Evolutionary conservation across 2,113 vertebrate genomes (phyloP).

Genomic region (Tachysurus fulvidraco): DNA sequence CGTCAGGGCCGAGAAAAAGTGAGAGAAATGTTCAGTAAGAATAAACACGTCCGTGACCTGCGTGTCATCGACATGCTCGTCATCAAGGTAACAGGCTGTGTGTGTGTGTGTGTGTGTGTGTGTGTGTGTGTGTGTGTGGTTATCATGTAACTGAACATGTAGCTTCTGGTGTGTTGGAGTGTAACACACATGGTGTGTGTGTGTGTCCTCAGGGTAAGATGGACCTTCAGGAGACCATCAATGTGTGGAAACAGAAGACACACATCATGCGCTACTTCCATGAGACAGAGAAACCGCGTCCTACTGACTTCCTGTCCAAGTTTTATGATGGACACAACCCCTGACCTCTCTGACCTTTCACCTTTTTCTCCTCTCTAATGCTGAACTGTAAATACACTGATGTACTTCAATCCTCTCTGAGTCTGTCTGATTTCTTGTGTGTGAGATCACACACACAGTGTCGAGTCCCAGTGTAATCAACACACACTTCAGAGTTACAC

Average conservation of each 20-base stretch:
- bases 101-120: neutral
- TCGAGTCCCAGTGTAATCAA: too few relatives aligned
- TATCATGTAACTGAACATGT: neutral
- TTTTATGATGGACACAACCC: conserved; percentile 88
- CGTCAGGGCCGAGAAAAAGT: conserved; percentile 87
- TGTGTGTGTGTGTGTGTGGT: neutral
- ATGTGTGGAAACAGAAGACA: conserved; percentile 94
- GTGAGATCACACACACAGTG: neutral
- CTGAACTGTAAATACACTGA: conserved; percentile 72
- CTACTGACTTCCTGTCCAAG: conserved; percentile 89
- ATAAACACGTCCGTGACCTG: conserved; percentile 84
- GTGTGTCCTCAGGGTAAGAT: conserved; percentile 84
- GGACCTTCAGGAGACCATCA: conserved; percentile 91
- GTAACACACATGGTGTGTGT: neutral
- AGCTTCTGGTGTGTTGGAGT: neutral
- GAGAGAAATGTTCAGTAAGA: conserved; percentile 88
- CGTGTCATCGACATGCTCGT: conserved; percentile 91
- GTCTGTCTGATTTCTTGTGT: neutral
- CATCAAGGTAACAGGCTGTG: conserved; percentile 84
- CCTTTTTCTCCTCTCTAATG: conserved; percentile 44
- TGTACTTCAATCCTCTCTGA: neutral
- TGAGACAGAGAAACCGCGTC: conserved; percentile 76
- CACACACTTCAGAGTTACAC: too few relatives aligned
- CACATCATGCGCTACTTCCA: conserved; percentile 94
- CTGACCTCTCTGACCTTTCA: conserved; percentile 66